phyloP scores from a whole-genome alignment of 2,888 invertebrate genomes.

The Thelaira solivaga region DNA sequence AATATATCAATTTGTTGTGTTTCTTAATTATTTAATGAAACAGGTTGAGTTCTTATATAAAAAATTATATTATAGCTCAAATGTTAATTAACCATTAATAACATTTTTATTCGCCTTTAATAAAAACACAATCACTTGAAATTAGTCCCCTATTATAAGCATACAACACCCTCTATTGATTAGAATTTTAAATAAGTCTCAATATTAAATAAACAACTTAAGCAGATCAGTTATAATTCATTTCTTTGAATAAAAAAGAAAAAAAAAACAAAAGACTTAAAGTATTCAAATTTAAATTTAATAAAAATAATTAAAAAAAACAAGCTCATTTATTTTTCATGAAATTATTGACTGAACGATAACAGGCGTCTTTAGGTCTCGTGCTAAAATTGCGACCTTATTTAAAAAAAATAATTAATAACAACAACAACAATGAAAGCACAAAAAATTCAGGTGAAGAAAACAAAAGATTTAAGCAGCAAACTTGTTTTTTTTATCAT shows the following conservation, averaged over 20 bases:
- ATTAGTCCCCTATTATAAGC: conserved; percentile 33
- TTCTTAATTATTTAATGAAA: neutral
- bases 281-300: conserved; percentile 1
- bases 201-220: neutral
- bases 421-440: neutral
- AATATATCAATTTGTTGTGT: neutral
- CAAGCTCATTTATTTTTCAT: neutral
- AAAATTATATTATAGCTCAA: neutral
- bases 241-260: neutral
- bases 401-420: conserved; percentile 20
- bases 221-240: neutral
- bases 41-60: conserved; percentile 34
- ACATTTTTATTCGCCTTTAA: neutral
- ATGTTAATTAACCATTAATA: conserved; percentile 29
- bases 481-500: conserved; percentile 49
- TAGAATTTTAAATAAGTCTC: conserved; percentile 30
- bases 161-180: conserved; percentile 54
- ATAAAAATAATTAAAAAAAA: conserved; percentile 11
- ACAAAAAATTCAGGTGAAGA: neutral
- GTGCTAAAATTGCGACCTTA: conserved; percentile 55
- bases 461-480: conserved; percentile 55
- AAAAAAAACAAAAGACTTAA: neutral
- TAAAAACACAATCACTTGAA: conserved; percentile 26
- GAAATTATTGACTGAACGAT: conserved; percentile 28
- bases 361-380: conserved; percentile 59